Percentiles rank a stretch among this genome's conserved stretches.
Conservation (phyloP, 2,888 invertebrate species). For the Calameuta pallipes region DNA sequence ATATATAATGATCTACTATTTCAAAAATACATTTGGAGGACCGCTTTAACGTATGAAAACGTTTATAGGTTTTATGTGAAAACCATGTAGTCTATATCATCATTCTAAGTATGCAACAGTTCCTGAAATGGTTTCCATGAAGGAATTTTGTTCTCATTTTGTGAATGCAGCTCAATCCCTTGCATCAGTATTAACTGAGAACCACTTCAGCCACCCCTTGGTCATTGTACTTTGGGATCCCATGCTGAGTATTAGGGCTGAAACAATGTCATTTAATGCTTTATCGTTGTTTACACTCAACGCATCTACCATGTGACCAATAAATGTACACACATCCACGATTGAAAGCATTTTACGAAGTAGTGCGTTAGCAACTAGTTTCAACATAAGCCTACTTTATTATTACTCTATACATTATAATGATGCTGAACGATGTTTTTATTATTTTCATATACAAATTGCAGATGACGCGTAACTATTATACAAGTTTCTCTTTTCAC, state of each 20-base stretch:
- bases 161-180: neutral
- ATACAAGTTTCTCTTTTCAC: too few species aligned
- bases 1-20: too few species aligned
- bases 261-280: slow-evolving; percentile 32
- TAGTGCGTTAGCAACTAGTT: too few species aligned
- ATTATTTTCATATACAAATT: too few species aligned
- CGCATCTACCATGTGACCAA: slow-evolving; percentile 14
- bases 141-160: neutral
- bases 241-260: slow-evolving; percentile 13
- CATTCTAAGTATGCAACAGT: neutral
- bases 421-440: too few species aligned
- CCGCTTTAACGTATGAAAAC: neutral
- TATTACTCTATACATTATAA: too few species aligned
- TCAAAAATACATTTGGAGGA: too few species aligned
- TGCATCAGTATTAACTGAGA: slow-evolving; percentile 14
- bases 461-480: too few species aligned
- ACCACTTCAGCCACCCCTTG: slow-evolving; percentile 14
- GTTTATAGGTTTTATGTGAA: neutral
- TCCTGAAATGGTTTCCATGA: neutral
- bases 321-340: slow-evolving; percentile 13
- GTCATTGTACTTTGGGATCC: slow-evolving; percentile 4
- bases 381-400: too few species aligned
- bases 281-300: slow-evolving; percentile 32
- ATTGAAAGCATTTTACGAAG: slow-evolving; percentile 8
- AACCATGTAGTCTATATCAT: neutral